These are phyloP conservation scores for Epinotia bilunana DNA, from an alignment of 2,888 invertebrate species.

Conservation along the genomic window DNA sequence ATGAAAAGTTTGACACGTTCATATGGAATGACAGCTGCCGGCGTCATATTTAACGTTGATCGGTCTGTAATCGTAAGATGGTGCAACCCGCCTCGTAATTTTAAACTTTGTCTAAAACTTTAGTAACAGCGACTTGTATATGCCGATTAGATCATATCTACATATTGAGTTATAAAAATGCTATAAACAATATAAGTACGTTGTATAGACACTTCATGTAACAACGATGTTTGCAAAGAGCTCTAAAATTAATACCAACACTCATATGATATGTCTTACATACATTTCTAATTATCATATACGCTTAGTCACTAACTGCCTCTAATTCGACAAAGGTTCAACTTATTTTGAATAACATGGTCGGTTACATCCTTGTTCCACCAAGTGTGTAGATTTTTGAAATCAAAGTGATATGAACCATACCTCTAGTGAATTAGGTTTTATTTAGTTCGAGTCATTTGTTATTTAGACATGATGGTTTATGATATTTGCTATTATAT, in stretches of 20 bases:
- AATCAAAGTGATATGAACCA: not conserved
- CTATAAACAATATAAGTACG: not conserved
- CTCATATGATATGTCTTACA: constrained; percentile 29
- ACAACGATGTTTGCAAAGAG: constrained; percentile 27
- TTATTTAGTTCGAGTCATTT: not conserved
- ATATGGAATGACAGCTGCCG: too few relatives aligned
- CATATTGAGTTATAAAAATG: constrained; percentile 10
- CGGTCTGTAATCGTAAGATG: too few relatives aligned
- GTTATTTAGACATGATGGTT: constrained; percentile 20
- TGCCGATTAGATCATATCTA: not conserved
- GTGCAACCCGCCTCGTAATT: not conserved
- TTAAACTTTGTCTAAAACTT: not conserved
- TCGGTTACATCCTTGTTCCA: not conserved
- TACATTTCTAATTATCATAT: constrained; percentile 43
- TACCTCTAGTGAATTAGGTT: not conserved
- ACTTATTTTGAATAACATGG: not conserved
- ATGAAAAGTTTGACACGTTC: too few relatives aligned
- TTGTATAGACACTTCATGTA: constrained; percentile 8
- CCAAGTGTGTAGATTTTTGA: not conserved
- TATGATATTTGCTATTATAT: constrained; percentile 44
- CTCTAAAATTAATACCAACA: constrained; percentile 25
- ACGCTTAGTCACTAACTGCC: constrained; percentile 9
- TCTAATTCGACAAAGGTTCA: not conserved
- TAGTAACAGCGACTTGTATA: not conserved
- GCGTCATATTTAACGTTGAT: too few relatives aligned